Conservation (phyloP, 2,113 vertebrate genomes). For the Neodontobutis hainanensis region DNA sequence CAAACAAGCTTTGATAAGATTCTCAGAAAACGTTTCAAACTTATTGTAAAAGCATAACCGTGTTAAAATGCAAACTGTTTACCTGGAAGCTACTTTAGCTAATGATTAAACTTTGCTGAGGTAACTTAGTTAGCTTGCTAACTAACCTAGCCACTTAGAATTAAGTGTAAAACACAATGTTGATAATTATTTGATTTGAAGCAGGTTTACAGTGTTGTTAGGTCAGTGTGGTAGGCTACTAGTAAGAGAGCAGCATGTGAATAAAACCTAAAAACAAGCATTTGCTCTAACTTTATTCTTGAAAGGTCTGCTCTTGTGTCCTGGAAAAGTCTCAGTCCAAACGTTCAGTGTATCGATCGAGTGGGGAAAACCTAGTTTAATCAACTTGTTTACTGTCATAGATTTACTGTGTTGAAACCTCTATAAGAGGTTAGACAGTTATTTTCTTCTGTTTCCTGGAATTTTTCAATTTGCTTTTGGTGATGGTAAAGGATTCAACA, state of each 20-base stretch:
- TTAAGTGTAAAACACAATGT: background rate
- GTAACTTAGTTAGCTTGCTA: constrained; percentile 49
- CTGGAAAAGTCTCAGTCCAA: no score
- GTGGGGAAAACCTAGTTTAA: no score
- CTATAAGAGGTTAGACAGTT: no score
- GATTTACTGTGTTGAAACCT: no score
- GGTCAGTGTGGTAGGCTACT: background rate
- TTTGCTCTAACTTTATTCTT: background rate
- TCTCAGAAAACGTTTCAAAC: background rate
- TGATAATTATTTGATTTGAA: background rate
- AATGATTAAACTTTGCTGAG: constrained; percentile 27
- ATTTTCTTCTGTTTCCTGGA: no score
- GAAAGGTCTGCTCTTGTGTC: no score
- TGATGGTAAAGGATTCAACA: no score
- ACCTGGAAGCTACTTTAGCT: background rate
- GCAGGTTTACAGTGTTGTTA: background rate
- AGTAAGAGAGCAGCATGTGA: background rate
- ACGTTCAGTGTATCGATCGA: no score
- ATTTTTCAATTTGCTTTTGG: no score
- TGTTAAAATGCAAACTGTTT: background rate
- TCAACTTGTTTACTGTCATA: no score
- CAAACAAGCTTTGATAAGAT: background rate
- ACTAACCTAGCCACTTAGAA: constrained; percentile 18
- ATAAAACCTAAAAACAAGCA: background rate
- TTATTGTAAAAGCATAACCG: background rate